These are phyloP conservation scores for Zoanthus gigantus DNA, from an alignment of 92 coral and sea anemone genomes.

Conservation along the genomic window DNA sequence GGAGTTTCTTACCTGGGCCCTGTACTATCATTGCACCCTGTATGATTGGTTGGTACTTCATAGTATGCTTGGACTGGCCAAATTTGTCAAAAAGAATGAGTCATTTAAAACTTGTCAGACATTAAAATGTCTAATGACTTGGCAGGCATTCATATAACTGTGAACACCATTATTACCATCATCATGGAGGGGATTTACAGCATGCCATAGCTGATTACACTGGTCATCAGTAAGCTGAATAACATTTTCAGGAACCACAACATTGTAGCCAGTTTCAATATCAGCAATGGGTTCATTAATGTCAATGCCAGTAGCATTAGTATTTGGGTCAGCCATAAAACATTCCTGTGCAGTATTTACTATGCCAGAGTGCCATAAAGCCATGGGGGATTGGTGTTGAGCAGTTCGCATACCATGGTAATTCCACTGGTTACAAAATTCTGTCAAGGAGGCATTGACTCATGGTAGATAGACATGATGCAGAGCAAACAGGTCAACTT, in stretches of 20 bases:
- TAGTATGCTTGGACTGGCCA: conserved; percentile 28
- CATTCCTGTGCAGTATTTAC: conserved; percentile 5
- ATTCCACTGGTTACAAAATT: conserved; percentile 73
- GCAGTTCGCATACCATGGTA: conserved; percentile 67
- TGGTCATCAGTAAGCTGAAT: conserved; percentile 8
- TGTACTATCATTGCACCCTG: conserved; percentile 15
- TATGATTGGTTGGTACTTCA: conserved; percentile 16
- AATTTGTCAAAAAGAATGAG: conserved; percentile 21
- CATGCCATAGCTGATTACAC: conserved; percentile 1
- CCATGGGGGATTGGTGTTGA: conserved; percentile 62
- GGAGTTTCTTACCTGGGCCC: neutral
- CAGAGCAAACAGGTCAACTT: conserved; percentile 50
- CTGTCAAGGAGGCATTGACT: conserved; percentile 62
- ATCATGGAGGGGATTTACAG: neutral
- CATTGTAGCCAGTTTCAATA: neutral
- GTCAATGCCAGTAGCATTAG: conserved; percentile 1
- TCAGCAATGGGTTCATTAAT: neutral
- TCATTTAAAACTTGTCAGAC: conserved; percentile 11
- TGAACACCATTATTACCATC: conserved; percentile 12
- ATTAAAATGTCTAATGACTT: conserved; percentile 16
- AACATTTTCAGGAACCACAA: conserved; percentile 7
- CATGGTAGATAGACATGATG: conserved; percentile 60
- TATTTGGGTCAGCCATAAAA: conserved; percentile 1
- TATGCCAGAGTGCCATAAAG: conserved; percentile 41
- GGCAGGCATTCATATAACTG: conserved; percentile 27